Conservation (phyloP, 2,888 invertebrate genomes). For the Harmothoe impar region DNA sequence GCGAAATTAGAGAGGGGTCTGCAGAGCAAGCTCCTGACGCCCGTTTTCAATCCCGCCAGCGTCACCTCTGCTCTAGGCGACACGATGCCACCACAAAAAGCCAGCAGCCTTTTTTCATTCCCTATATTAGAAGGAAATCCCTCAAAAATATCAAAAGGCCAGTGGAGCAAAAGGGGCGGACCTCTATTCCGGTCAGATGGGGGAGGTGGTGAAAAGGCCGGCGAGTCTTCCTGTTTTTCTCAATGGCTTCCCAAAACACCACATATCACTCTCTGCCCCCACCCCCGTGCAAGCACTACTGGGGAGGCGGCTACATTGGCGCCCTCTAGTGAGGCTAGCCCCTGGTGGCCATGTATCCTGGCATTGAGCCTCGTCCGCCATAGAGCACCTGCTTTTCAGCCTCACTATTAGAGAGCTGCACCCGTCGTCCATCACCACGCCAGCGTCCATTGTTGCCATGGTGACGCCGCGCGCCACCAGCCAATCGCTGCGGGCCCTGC, state of each 20-base stretch:
- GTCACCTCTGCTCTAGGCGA: neutral
- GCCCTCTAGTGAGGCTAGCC: neutral
- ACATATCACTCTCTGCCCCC: neutral
- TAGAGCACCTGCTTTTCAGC: constrained; percentile 57
- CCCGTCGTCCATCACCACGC: constrained; percentile 18
- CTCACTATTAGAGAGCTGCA: constrained; percentile 6
- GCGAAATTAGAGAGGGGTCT: neutral
- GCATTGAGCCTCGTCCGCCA: constrained; percentile 21
- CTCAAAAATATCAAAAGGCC: neutral
- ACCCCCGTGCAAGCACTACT: neutral
- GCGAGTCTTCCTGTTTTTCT: neutral
- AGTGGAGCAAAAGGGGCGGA: neutral
- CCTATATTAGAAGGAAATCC: constrained; percentile 6
- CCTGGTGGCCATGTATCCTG: neutral
- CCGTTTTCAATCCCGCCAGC: neutral
- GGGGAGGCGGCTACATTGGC: neutral
- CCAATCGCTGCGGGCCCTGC: constrained; percentile 48
- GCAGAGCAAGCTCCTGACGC: neutral
- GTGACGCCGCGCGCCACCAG: constrained; percentile 13
- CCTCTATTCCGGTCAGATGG: neutral
- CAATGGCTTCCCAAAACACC: neutral
- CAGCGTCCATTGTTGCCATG: constrained; percentile 46
- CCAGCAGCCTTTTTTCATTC: neutral
- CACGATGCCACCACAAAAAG: neutral
- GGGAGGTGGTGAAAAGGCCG: neutral